phyloP scores from a whole-genome alignment of 92 coral and sea anemone species.

The Epizoanthus stellaris region DNA sequence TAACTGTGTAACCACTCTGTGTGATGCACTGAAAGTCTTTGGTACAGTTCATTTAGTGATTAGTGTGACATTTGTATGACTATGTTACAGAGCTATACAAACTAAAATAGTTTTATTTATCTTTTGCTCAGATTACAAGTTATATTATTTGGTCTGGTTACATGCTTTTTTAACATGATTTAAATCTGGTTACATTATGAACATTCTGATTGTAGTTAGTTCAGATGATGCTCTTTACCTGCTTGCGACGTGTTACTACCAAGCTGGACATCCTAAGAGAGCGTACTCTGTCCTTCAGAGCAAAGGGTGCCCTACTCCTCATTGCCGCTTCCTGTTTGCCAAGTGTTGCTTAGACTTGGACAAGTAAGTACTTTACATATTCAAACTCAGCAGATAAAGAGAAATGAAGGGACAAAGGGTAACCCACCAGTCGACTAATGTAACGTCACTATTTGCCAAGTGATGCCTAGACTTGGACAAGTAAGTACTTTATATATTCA shows the following conservation, averaged over 20 bases:
- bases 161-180: no score
- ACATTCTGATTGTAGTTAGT: conserved; percentile 64
- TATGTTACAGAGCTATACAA: background rate
- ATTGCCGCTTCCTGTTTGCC: conserved; percentile 94
- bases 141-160: background rate
- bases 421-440: no score
- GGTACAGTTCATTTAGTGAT: no score
- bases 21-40: no score
- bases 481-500: conserved; percentile 61
- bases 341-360: conserved; percentile 93
- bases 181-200: background rate
- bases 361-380: conserved; percentile 73
- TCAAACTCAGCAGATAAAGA: background rate
- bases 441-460: conserved; percentile 68
- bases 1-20: no score
- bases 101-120: background rate
- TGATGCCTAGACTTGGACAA: conserved; percentile 93
- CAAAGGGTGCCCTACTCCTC: conserved; percentile 89
- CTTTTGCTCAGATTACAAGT: background rate
- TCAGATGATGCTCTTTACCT: conserved; percentile 94
- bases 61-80: background rate
- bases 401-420: no score
- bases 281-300: conserved; percentile 86
- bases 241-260: conserved; percentile 92
- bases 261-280: conserved; percentile 87